Evolutionary conservation across 2,113 vertebrate species (phyloP).

Genomic region (Felis catus): F.catus_Fca126_mat1.0 CM031423.1:90100001-90100500

Average conservation of each 20-base stretch:
- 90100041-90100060: not conserved
- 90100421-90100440: not conserved
- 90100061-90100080: not conserved
- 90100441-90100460: not conserved
- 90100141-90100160: not conserved
- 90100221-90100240: not conserved
- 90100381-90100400: not conserved
- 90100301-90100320: not conserved
- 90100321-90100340: not conserved
- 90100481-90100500: too few species aligned
- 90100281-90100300: constrained; percentile 10
- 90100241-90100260: not conserved
- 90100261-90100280: not conserved
- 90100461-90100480: not conserved
- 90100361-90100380: not conserved
- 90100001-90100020: not conserved
- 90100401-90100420: not conserved
- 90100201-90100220: not conserved
- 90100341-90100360: not conserved
- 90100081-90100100: not conserved
- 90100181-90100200: not conserved
- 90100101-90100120: not conserved
- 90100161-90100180: not conserved
- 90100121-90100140: not conserved
- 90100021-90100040: not conserved